Base-by-base conservation (phyloP, 2,797 vertebrate species). In the Neosalanx taihuensis region DNA sequence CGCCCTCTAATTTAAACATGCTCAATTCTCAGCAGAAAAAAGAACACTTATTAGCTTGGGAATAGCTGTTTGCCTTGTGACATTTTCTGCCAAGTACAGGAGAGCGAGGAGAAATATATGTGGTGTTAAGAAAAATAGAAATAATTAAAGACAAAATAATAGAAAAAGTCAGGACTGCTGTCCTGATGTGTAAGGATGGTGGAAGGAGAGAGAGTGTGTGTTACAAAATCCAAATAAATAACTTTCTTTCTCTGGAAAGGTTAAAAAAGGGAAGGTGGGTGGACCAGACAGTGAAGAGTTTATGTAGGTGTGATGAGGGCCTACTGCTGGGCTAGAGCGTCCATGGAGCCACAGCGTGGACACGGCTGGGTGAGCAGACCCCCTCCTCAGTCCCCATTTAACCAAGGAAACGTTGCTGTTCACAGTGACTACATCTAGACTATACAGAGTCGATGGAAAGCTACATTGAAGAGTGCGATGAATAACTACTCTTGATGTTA, bases 391-490 rank as follows among this genome's bases (percentile, higher is more conserved):
- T 84, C 80, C 73, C 71, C 76, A 76, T 89, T 92, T 82, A 82
- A 66, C 87, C 29, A 86, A 90, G 85, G 86, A 92, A 92, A 86
- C 65, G 71, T 78, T 89, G 91, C 90, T 76, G 87, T 91, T 90
- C 90, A 93, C 90, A 86, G 83, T 89, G 85, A 84, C 76, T 95
- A 93, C 92, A 93, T 88, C 91, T 87, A 97, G 94, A 96, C 93
- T 95, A 96, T 88, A 96, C 93, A 95, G 88, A 80, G 89, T 76
- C 83, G 81, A 87, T 80, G 85, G 87, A 85, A 86, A 87, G 88
- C 84, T 84, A 81, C 86, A 76, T 59, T 74, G 80, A 78, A 76
- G 73, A 81, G 78, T 67, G 77, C 81, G 57, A 82, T 88, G 83
- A 89, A 89, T 84, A 86, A 87, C 74, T 72, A 62, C 72, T 72